Conservation (phyloP, 2,888 invertebrate genomes). For the Stenodema calcarata region DNA sequence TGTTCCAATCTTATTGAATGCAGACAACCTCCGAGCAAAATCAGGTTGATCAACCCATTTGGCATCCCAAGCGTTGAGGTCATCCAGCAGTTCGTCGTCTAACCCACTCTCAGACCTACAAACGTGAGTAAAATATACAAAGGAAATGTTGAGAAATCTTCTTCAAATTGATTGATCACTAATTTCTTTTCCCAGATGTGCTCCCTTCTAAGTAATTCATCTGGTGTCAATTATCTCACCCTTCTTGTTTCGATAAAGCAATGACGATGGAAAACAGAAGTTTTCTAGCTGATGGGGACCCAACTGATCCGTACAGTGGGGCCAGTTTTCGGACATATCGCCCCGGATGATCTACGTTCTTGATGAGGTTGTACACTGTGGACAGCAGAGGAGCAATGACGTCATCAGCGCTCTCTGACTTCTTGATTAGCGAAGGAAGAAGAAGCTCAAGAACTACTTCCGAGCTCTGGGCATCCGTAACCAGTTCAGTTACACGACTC, state of each 20-base stretch:
- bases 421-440: slow-evolving; percentile 74
- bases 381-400: slow-evolving; percentile 73
- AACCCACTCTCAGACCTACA: slow-evolving; percentile 48
- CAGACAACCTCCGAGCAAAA: slow-evolving; percentile 79
- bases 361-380: slow-evolving; percentile 77
- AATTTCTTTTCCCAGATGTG: no score
- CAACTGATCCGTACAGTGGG: slow-evolving; percentile 74
- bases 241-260: slow-evolving; percentile 44
- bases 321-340: slow-evolving; percentile 74
- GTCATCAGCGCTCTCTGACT: slow-evolving; percentile 69
- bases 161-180: background rate
- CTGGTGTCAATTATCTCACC: slow-evolving; percentile 21
- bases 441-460: slow-evolving; percentile 74
- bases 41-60: slow-evolving; percentile 95
- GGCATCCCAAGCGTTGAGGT: slow-evolving; percentile 84
- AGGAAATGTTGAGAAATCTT: background rate
- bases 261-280: slow-evolving; percentile 64
- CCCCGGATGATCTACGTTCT: slow-evolving; percentile 71
- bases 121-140: background rate
- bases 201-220: no score
- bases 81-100: slow-evolving; percentile 55
- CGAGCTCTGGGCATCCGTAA: slow-evolving; percentile 68
- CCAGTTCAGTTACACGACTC: slow-evolving; percentile 77
- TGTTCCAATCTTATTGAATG: slow-evolving; percentile 72
- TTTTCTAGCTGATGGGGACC: slow-evolving; percentile 72